phyloP scores from a whole-genome alignment of 30 jellyfish, hydroid and myxozoan genomes.

The Hydractinia echinata region DNA sequence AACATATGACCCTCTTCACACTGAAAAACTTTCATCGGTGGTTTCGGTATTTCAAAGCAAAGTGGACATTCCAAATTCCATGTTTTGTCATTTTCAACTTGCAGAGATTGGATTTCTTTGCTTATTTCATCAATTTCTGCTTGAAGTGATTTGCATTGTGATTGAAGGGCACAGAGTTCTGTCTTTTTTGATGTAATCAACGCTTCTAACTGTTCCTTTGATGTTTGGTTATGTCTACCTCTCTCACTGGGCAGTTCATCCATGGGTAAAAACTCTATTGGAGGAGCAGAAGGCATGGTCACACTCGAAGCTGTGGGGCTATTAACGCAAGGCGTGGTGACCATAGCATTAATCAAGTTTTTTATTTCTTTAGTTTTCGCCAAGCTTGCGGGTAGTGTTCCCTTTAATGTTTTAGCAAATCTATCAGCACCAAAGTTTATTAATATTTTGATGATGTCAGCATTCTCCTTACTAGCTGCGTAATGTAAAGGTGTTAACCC shows the following conservation, averaged over 20 bases:
- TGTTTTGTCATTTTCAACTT: neutral
- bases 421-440: conserved; percentile 7
- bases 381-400: neutral
- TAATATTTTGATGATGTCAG: neutral
- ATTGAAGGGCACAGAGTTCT: conserved; percentile 3
- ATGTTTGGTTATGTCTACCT: no score
- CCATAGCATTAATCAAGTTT: neutral
- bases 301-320: neutral
- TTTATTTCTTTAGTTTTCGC: conserved; percentile 12
- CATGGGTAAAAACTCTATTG: no score
- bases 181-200: no score
- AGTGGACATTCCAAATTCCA: conserved; percentile 15
- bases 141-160: neutral
- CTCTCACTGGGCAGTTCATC: no score
- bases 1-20: conserved; percentile 29
- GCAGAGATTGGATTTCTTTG: neutral
- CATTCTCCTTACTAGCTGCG: conserved; percentile 2
- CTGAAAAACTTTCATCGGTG: conserved; percentile 22
- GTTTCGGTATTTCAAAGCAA: conserved; percentile 9
- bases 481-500: conserved; percentile 21
- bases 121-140: conserved; percentile 14
- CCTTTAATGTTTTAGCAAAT: neutral
- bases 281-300: conserved; percentile 15
- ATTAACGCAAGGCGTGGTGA: no score
- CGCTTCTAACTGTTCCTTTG: no score